A percentile compares a stretch with the other conserved stretches of the same genome.
Evolutionary conservation across 2,888 invertebrate genomes (phyloP).

Genomic region (Tigriopus californicus): DNA sequence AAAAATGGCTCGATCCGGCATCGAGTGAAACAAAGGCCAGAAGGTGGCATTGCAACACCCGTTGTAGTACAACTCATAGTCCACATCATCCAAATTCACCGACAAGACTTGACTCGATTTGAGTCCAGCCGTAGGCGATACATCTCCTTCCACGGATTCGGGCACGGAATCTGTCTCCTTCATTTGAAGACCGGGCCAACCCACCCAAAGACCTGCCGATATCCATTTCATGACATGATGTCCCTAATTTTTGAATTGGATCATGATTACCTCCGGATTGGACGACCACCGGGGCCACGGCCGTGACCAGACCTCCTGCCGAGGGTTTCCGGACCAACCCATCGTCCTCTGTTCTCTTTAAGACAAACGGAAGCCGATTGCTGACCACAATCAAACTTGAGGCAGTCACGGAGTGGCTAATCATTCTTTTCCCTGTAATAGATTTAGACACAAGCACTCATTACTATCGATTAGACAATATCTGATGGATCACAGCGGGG

Average conservation of each 20-base stretch:
- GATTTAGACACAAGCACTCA: no score
- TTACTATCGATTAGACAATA: no score
- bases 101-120: slow-evolving; percentile 26
- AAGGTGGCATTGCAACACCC: slow-evolving; percentile 31
- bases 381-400: slow-evolving; percentile 27
- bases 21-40: slow-evolving; percentile 31
- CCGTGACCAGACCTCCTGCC: slow-evolving; percentile 31
- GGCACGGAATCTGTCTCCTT: slow-evolving; percentile 26
- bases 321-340: slow-evolving; percentile 25
- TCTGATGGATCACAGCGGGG: no score
- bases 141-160: slow-evolving; percentile 26
- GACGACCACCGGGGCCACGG: slow-evolving; percentile 30
- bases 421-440: no score
- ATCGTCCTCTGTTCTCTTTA: slow-evolving; percentile 24
- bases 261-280: slow-evolving; percentile 24
- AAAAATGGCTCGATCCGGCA: slow-evolving; percentile 29
- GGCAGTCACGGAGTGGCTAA: background rate
- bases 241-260: no score
- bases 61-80: slow-evolving; percentile 25
- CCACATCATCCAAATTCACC: background rate
- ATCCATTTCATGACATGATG: no score
- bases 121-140: slow-evolving; percentile 27
- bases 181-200: slow-evolving; percentile 29
- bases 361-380: slow-evolving; percentile 28
- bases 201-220: slow-evolving; percentile 26